These are phyloP conservation scores for Ariopsis seemanni DNA, from an alignment of 2,113 vertebrate species.

Conservation along the genomic window DNA sequence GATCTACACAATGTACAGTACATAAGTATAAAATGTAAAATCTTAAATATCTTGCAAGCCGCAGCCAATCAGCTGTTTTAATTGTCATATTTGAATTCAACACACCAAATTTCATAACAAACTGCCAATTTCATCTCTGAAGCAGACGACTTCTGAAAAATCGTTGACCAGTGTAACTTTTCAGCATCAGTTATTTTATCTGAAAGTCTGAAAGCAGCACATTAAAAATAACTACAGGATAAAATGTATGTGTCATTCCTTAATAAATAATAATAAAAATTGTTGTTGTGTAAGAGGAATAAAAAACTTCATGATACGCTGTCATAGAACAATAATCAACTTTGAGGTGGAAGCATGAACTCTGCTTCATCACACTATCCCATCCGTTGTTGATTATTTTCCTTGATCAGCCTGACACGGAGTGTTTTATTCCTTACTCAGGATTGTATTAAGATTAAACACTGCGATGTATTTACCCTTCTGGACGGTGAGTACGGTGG, in stretches of 20 bases:
- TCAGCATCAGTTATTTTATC: no score
- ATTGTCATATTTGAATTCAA: no score
- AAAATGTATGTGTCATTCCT: neutral
- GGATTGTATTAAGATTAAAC: neutral
- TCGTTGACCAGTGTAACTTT: no score
- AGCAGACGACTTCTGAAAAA: no score
- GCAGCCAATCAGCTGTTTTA: no score
- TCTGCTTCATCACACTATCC: neutral
- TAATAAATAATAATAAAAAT: neutral
- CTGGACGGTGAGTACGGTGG: constrained; percentile 6
- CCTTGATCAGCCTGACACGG: neutral
- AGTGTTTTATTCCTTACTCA: neutral
- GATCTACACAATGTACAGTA: no score
- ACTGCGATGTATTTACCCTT: neutral
- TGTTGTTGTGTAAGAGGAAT: neutral
- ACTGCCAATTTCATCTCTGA: no score
- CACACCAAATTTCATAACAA: no score
- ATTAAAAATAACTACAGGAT: neutral
- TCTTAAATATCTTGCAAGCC: no score
- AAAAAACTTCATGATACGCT: neutral
- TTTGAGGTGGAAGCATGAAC: neutral
- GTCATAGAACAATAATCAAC: neutral
- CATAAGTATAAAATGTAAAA: no score
- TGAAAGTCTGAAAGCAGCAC: no score
- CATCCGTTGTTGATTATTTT: neutral